Conservation (phyloP, 2,888 invertebrate species). For the Lithophane socia region DNA sequence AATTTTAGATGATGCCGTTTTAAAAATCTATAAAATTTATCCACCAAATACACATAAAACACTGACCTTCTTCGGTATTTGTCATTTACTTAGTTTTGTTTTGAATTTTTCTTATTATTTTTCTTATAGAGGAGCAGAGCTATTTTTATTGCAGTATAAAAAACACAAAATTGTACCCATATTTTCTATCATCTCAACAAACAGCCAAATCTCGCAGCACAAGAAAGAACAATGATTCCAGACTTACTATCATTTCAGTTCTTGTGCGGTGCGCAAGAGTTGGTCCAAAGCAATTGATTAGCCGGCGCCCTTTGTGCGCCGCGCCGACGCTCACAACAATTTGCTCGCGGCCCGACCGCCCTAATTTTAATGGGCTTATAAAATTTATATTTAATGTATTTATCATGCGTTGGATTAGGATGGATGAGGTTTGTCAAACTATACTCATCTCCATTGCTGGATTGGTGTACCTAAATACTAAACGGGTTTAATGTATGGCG, state of each 20-base stretch:
- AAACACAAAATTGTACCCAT: background rate
- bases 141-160: background rate
- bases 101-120: background rate
- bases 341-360: conserved; percentile 89
- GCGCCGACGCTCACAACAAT: conserved; percentile 88
- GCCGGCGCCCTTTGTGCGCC: conserved; percentile 86
- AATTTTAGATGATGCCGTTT: background rate
- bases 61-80: background rate
- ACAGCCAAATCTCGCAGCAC: background rate
- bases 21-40: background rate
- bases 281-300: conserved; percentile 87
- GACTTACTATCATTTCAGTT: conserved; percentile 38
- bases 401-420: conserved; percentile 81
- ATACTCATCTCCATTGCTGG: no score
- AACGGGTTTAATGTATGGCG: no score
- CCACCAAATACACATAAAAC: background rate
- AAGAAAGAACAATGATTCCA: conserved; percentile 19
- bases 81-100: background rate
- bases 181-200: background rate
- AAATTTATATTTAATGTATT: conserved; percentile 90
- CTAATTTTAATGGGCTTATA: conserved; percentile 90
- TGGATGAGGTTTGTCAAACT: conserved; percentile 69
- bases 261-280: conserved; percentile 65
- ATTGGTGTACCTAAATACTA: no score
- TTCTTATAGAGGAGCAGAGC: no score